Evolutionary conservation across 2,113 vertebrate species (phyloP), one percentile per base, ranked within the genome.

Genomic region (Cnemophilus loriae): DNA sequence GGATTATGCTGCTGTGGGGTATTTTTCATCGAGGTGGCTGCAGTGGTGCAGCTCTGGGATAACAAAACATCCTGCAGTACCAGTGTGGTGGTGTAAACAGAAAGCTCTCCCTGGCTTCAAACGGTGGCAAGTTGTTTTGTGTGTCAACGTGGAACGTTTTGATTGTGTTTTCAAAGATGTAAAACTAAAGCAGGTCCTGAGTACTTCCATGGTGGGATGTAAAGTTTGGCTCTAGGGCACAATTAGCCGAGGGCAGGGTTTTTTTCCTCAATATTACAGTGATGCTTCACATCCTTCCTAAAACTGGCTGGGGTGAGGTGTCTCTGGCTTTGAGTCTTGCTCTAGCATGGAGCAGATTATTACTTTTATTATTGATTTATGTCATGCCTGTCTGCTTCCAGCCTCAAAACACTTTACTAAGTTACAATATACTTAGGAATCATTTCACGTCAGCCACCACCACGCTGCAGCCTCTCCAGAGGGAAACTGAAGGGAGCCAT

Each of bases 381-480:
- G 90, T 61, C 90, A 63, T 64, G 90, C 68, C 92, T 94, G 93
- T 96, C 96, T 96, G 95, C 93, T 95, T 92, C 92, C 90, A 96
- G 90, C 86, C 96, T 87, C 96, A 69, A 90, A 96, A 95, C 96
- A 97, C 95, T 96, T 97, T 95, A 89, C 92, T 93, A 15, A 92
- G 90, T 96, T 97, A 96, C 96, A 95, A 65, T 76, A 64, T 96
- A 78, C 90, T 93, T 78, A 92, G 88, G 93, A 94, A 93, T 87
- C 57, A 87, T 89, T 96, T 96, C 90, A 87, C 10, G 0, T 96
- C 95, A 96, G 90, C 94, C 88, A 94, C 93, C 83, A 93, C 92
- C 65, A 37, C 3, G 4, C 86, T 84, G 76, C 41, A 94, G 83
- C 90, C 77, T 94, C 93, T 96, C 96, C 69, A 76, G 85, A 95